Conservation (phyloP, 2,888 invertebrate genomes). For the Periphyllus acericola region DNA sequence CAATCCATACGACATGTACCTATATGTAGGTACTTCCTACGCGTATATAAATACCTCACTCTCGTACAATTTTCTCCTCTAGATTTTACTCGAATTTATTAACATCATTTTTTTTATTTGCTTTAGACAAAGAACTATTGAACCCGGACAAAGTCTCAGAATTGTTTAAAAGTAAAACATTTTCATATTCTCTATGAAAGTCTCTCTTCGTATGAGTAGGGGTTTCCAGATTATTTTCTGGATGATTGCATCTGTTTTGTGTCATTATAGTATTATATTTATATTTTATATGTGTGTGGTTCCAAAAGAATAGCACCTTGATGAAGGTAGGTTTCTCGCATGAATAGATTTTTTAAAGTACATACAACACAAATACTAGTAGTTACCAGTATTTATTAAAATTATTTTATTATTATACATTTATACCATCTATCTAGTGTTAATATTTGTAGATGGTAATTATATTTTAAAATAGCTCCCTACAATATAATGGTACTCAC, state of each 20-base stretch:
- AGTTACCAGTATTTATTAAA: no score
- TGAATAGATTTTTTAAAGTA: constrained; percentile 1
- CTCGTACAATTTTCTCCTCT: not conserved
- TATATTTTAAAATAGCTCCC: no score
- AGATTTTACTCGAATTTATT: not conserved
- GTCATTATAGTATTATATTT: constrained; percentile 25
- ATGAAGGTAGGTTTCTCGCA: constrained; percentile 36
- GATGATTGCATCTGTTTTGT: constrained; percentile 47
- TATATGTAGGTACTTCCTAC: not conserved
- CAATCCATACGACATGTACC: constrained; percentile 1
- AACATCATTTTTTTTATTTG: not conserved
- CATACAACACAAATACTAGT: not conserved
- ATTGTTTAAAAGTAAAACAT: not conserved
- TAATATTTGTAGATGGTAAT: no score
- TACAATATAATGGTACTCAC: no score
- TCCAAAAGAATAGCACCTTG: not conserved
- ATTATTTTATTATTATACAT: no score
- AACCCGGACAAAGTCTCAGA: constrained; percentile 10
- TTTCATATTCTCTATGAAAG: not conserved
- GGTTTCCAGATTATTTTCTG: not conserved
- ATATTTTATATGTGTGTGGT: not conserved
- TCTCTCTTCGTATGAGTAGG: not conserved
- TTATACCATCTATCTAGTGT: no score
- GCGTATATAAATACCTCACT: not conserved
- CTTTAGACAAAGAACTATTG: constrained; percentile 25